A percentile compares a stretch with the other conserved stretches of the same genome.
Evolutionary conservation across 2,797 vertebrate genomes (phyloP).

Genomic region (Choloepus didactylus): DNA sequence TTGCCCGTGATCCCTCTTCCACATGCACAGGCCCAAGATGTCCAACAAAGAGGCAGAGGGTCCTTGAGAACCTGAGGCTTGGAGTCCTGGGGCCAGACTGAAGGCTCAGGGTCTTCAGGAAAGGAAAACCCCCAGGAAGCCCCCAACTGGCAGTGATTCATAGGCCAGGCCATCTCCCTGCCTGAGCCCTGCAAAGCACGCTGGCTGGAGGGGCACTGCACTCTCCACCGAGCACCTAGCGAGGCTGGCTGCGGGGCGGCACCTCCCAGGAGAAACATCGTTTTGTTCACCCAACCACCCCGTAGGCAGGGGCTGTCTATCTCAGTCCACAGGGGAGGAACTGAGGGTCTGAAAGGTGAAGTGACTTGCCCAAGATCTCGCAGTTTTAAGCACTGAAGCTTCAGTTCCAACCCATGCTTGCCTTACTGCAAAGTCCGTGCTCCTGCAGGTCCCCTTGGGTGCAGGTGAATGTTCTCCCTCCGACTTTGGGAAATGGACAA

Average conservation of each 20-base stretch:
- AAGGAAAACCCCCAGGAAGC: background rate
- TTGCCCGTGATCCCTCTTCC: constrained; percentile 86
- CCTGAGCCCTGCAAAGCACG: background rate
- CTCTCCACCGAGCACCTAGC: background rate
- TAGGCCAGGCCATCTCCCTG: background rate
- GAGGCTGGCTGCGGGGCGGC: background rate
- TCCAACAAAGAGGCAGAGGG: background rate
- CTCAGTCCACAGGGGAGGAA: no score
- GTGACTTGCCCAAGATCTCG: background rate
- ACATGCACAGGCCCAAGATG: background rate
- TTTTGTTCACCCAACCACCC: no score
- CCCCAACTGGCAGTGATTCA: no score
- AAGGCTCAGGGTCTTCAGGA: background rate
- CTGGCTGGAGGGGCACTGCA: no score
- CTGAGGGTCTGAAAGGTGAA: no score
- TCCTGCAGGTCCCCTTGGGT: fast-evolving
- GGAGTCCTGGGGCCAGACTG: background rate
- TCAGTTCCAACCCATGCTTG: background rate
- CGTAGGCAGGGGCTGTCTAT: no score
- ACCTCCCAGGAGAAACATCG: no score
- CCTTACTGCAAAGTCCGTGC: background rate
- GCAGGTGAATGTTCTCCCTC: background rate
- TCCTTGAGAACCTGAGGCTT: background rate
- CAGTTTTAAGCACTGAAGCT: background rate
- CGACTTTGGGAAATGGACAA: background rate